Percentiles rank a stretch among this genome's conserved stretches.
Evolutionary conservation across 2,888 invertebrate species (phyloP).

Genomic region (Diogma glabrata): DNA sequence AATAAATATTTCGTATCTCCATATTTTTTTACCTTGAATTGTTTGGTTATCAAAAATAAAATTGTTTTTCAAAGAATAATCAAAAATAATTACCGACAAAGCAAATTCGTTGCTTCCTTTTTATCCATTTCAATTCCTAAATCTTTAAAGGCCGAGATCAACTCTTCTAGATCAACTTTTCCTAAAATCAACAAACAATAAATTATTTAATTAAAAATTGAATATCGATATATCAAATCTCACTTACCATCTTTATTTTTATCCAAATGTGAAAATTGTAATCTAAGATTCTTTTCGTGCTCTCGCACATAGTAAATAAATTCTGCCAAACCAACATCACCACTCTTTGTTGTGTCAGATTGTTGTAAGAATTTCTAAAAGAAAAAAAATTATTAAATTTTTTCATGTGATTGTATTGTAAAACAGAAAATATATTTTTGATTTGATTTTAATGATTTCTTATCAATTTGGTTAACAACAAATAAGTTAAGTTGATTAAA

Average conservation of each 20-base stretch:
- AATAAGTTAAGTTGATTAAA: too few species aligned
- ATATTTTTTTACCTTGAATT: too few species aligned
- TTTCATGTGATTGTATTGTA: neutral
- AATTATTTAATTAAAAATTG: too few species aligned
- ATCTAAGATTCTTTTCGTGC: conserved; percentile 86
- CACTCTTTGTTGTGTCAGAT: conserved; percentile 73
- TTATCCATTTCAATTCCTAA: conserved; percentile 79
- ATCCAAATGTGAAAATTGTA: conserved; percentile 90
- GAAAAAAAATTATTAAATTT: conserved; percentile 16
- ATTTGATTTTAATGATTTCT: too few species aligned
- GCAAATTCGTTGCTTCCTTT: conserved; percentile 74
- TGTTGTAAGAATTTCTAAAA: conserved; percentile 79
- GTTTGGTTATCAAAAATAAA: too few species aligned
- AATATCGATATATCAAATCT: too few species aligned
- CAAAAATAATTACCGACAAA: conserved; percentile 62
- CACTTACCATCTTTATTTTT: conserved; percentile 95
- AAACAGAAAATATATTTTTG: too few species aligned
- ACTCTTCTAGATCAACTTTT: conserved; percentile 82
- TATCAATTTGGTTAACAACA: too few species aligned
- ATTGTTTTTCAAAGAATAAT: too few species aligned
- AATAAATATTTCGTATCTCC: too few species aligned
- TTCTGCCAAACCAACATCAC: conserved; percentile 82
- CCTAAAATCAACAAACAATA: too few species aligned
- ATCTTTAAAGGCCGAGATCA: conserved; percentile 86
- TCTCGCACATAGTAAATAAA: conserved; percentile 92